Conservation (phyloP, 2,797 vertebrate genomes). For the Coregonus suidteri region DNA sequence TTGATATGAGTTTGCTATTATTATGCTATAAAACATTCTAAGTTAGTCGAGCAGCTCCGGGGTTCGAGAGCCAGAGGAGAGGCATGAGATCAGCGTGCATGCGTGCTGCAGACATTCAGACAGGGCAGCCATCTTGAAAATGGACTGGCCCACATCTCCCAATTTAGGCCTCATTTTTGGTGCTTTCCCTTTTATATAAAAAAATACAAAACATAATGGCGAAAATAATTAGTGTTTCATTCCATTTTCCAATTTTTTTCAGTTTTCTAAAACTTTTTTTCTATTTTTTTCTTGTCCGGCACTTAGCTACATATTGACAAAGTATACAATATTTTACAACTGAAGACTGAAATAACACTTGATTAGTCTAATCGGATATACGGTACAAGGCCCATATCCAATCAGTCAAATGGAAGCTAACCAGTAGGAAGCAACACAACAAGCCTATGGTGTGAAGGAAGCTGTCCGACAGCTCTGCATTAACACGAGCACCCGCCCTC, state of each 20-base stretch:
- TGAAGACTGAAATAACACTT: slow-evolving; percentile 80
- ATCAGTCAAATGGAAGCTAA: slow-evolving; percentile 87
- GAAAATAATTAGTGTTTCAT: slow-evolving; percentile 71
- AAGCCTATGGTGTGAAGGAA: slow-evolving; percentile 86
- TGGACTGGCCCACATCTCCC: slow-evolving; percentile 57
- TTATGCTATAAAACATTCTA: slow-evolving; percentile 78
- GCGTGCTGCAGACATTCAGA: slow-evolving; percentile 79
- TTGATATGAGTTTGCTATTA: slow-evolving; percentile 68
- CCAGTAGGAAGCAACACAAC: slow-evolving; percentile 93
- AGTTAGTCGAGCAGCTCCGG: slow-evolving; percentile 61
- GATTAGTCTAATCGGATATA: slow-evolving; percentile 79
- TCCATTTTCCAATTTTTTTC: slow-evolving; percentile 54
- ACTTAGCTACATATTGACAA: slow-evolving; percentile 86
- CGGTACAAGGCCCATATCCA: slow-evolving; percentile 78
- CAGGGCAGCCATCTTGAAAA: slow-evolving; percentile 64
- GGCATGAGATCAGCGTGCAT: slow-evolving; percentile 75
- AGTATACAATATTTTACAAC: slow-evolving; percentile 93
- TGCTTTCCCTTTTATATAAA: slow-evolving; percentile 87
- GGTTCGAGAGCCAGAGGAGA: slow-evolving; percentile 49
- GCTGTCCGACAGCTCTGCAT: slow-evolving; percentile 77
- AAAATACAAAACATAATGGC: slow-evolving; percentile 90
- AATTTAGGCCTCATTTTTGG: slow-evolving; percentile 78
- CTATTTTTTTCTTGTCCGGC: slow-evolving; percentile 77
- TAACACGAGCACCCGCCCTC: slow-evolving; percentile 93
- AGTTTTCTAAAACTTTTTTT: slow-evolving; percentile 62